Evolutionary conservation across 1,140 invertebrate species (phyloP), one percentile per base, ranked within the genome.

Genomic region (Schlechtendalia chinensis): DNA sequence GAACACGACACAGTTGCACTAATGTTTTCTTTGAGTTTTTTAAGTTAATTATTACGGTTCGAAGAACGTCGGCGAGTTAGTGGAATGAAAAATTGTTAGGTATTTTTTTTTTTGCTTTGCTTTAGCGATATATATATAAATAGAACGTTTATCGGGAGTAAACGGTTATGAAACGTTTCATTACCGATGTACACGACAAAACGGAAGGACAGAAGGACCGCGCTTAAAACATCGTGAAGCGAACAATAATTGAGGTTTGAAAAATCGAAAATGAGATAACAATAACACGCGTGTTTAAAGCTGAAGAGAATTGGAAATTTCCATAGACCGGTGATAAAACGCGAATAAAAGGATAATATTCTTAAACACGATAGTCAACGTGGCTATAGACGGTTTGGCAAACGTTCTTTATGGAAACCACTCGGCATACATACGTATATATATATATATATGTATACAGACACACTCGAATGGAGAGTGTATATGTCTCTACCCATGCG

Each of bases 1-100:
- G 58, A 22, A 77, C 72, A 77, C 72, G 54, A 54, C 45, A 59
- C 29, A 75, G 12, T 77, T 59, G 56, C 54, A 59, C 16, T 24
- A 45, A 32, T 17, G 56, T 59, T 77, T 58, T 59, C 54, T 77
- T 77, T 77, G 72, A 77, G 54, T 39, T 24, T 77, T 77, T 39
- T 10, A 50, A 69, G 50, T 69, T 69, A 47, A 50, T 69, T 47
- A 69, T 69, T 69, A 69, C 27, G 39, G 45, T 39, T 69, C 67
- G 47, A 69, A n/a, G 67, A 69, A 56, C 27, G 71, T 74, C 71
- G 27, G 53, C 71, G 12, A 74, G 53, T 74, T 74, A 74, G 29
- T 8, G 19, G 29, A 56, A 27, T 72, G 22, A 72, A 32, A 69
- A 50, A 50, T 69, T 24, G 22, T 50, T 59, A 8, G 8, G 3